Evolutionary conservation across 2,888 invertebrate species (phyloP).

Genomic region (Coelogynopora nodosa): DNA sequence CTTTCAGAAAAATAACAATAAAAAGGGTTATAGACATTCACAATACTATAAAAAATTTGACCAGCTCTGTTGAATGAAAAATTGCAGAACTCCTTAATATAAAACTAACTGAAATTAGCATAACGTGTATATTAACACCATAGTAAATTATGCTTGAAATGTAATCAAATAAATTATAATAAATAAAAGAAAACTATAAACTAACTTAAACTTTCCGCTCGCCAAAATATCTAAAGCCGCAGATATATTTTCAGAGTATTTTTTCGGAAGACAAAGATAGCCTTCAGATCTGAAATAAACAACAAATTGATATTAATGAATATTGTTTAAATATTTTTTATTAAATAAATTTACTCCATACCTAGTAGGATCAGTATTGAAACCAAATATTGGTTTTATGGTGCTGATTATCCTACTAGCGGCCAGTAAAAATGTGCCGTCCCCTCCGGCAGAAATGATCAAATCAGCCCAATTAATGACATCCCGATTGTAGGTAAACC

Average conservation of each 20-base stretch:
- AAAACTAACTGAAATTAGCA: too few species aligned
- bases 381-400: constrained; percentile 86
- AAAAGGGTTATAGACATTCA: too few species aligned
- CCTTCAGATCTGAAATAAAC: constrained; percentile 74
- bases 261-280: constrained; percentile 79
- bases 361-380: constrained; percentile 85
- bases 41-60: too few species aligned
- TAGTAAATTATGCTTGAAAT: too few species aligned
- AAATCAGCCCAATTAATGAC: constrained; percentile 83
- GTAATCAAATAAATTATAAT: too few species aligned
- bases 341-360: too few species aligned
- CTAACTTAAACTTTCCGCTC: constrained; percentile 66
- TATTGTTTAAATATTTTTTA: too few species aligned
- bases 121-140: neutral
- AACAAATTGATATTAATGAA: constrained; percentile 40
- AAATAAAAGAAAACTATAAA: too few species aligned
- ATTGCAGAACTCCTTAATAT: too few species aligned
- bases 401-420: constrained; percentile 75
- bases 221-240: constrained; percentile 75
- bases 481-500: constrained; percentile 67
- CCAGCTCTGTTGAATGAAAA: too few species aligned
- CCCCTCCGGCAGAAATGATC: constrained; percentile 73
- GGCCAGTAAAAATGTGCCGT: constrained; percentile 91
- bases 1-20: too few species aligned
- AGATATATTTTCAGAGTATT: constrained; percentile 75